Evolutionary conservation across 2,888 invertebrate species (phyloP).

Genomic region (Caenorhabditis parvicauda): DNA sequence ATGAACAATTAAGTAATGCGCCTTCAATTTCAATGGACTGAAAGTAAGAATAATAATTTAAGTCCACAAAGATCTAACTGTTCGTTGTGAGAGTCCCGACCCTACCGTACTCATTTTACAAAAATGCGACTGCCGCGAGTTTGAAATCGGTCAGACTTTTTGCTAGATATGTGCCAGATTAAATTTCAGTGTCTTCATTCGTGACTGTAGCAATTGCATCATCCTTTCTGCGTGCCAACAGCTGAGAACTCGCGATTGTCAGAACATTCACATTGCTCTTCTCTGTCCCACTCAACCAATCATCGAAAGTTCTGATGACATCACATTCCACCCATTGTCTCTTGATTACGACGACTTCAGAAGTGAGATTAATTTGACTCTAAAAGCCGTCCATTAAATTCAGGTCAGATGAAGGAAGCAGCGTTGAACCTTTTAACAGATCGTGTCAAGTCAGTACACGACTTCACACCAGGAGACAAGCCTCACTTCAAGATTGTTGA

Average conservation of each 20-base stretch:
- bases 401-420: conserved; percentile 44
- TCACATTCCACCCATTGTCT: conserved; percentile 42
- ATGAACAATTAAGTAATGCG: no score
- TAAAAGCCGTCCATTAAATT: conserved; percentile 3
- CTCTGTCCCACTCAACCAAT: conserved; percentile 70
- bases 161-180: no score
- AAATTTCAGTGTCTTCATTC: conserved; percentile 69
- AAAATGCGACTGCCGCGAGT: no score
- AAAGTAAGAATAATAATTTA: no score
- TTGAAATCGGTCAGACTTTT: no score
- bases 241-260: conserved; percentile 70
- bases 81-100: no score
- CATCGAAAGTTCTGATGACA: conserved; percentile 66
- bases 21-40: no score
- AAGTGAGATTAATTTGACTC: conserved; percentile 16
- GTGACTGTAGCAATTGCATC: conserved; percentile 68
- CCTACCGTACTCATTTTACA: no score
- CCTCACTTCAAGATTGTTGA: conserved; percentile 12
- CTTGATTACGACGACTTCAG: conserved; percentile 41
- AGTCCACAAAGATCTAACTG: no score
- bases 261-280: conserved; percentile 66
- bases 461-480: conserved; percentile 51
- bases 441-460: conserved; percentile 46
- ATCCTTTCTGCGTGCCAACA: conserved; percentile 70
- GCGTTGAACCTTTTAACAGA: conserved; percentile 50